Percentiles rank a stretch among this genome's conserved stretches.
Conservation (phyloP, 1,140 invertebrate species). For the Antheraea pernyi region DNA sequence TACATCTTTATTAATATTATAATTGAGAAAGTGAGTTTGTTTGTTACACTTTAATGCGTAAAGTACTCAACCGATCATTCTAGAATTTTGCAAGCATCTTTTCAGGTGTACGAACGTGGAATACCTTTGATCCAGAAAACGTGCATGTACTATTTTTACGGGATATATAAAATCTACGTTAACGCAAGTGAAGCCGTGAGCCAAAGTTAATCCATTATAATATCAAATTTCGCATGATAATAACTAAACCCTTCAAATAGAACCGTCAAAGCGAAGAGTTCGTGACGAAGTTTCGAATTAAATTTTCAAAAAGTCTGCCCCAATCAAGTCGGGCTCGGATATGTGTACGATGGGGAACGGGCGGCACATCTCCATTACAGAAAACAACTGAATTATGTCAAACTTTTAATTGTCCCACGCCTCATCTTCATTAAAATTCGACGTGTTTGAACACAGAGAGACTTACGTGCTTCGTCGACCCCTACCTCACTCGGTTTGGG, state of each 20-base stretch:
- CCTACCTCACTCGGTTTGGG: background rate
- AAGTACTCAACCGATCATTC: too few relatives aligned
- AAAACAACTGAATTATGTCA: constrained; percentile 37
- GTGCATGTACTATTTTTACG: too few relatives aligned
- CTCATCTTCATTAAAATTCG: constrained; percentile 42
- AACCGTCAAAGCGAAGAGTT: constrained; percentile 8
- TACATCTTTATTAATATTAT: too few relatives aligned
- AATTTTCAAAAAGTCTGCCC: constrained; percentile 31
- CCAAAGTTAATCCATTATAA: too few relatives aligned
- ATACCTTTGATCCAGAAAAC: too few relatives aligned
- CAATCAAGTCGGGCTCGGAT: constrained; percentile 27
- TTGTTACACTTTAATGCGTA: too few relatives aligned
- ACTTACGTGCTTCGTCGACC: constrained; percentile 17
- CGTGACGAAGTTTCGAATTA: constrained; percentile 23
- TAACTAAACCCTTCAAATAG: constrained; percentile 4
- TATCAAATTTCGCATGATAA: background rate
- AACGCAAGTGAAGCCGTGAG: too few relatives aligned
- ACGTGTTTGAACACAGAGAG: constrained; percentile 32
- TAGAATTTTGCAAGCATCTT: too few relatives aligned
- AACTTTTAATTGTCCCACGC: constrained; percentile 41
- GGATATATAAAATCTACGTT: too few relatives aligned
- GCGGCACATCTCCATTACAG: constrained; percentile 14
- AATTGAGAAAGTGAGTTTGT: too few relatives aligned
- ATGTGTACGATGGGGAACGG: background rate
- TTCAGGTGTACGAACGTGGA: too few relatives aligned